Conservation (phyloP, 2,797 vertebrate species). For the Petrocephalus sullivani region DNA sequence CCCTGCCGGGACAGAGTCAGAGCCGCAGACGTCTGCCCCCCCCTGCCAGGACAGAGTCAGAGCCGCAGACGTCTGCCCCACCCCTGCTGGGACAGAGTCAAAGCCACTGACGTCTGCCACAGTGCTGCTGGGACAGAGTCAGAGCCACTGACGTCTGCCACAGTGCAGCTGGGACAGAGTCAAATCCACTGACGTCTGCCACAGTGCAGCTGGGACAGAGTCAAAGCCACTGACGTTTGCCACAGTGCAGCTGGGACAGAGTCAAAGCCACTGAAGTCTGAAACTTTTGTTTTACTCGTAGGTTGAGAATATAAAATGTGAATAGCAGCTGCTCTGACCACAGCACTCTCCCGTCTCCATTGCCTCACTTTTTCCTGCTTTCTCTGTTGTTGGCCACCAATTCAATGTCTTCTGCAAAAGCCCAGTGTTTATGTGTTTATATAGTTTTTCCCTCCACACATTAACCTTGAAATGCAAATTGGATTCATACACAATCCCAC, state of each 20-base stretch:
- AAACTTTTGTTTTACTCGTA: background rate
- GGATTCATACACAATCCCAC: background rate
- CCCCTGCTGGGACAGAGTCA: no score
- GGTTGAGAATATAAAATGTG: background rate
- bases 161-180: no score
- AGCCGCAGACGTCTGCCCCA: no score
- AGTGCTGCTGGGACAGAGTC: background rate
- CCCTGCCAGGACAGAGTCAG: no score
- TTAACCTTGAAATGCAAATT: background rate
- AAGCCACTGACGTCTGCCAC: no score
- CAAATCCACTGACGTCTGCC: no score
- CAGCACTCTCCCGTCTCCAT: background rate
- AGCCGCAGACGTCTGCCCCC: background rate
- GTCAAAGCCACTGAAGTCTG: background rate
- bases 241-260: background rate
- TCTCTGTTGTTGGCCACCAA: background rate
- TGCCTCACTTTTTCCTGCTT: background rate
- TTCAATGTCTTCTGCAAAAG: background rate
- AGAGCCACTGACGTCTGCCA: no score
- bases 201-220: no score
- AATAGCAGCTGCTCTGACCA: background rate
- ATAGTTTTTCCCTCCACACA: background rate
- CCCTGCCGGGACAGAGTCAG: background rate
- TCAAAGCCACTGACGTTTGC: background rate
- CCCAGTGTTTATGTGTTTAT: background rate